Evolutionary conservation across 2,797 vertebrate species (phyloP), one percentile per base, ranked within the genome.

Genomic region (Gymnoscopelus braueri): DNA sequence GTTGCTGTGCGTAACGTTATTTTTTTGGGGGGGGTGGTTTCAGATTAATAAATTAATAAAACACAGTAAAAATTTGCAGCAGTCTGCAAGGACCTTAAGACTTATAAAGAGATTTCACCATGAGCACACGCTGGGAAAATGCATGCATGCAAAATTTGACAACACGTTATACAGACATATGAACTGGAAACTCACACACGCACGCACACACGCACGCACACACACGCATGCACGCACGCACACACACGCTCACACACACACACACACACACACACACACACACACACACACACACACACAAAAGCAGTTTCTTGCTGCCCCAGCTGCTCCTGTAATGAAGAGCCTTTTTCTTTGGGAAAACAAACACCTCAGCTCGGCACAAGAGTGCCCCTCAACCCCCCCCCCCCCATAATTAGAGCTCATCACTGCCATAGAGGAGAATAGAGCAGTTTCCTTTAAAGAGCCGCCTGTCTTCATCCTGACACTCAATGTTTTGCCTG

Each of bases 401-500:
- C 65, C 62, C 67, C 54, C 65, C 51, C 73, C 52, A 70, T 94
- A 94, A 94, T 94, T 94, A 93, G 91, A 57, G 79, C 79, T 87
- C 91, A 91, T 91, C 90, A 91, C 86, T 48, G 84, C 88, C 65
- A 84, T 74, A 74, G 74, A 77, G 89, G 88, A 90, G 91, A 92
- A 93, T 85, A 75, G 87, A 69, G 77, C 79, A 85, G 87, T 89
- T 92, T 93, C 8, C 39, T 8, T 3, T 44, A 10, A 90, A 92
- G 88, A 86, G 57, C 87, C 91, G 89, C 91, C 90, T 88, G 91
- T 89, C 88, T 90, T 90, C 75, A 32, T 71, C 79, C 84, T 83
- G 91, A 93, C 92, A 93, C 91, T 91, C 93, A 91, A 91, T 89
- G 85, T 91, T 86, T 89, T 87, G 80, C 84, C 56, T 53, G 3